Base-by-base conservation (phyloP, 92 coral and sea anemone species). In the Plumapathes pennacea region DNA sequence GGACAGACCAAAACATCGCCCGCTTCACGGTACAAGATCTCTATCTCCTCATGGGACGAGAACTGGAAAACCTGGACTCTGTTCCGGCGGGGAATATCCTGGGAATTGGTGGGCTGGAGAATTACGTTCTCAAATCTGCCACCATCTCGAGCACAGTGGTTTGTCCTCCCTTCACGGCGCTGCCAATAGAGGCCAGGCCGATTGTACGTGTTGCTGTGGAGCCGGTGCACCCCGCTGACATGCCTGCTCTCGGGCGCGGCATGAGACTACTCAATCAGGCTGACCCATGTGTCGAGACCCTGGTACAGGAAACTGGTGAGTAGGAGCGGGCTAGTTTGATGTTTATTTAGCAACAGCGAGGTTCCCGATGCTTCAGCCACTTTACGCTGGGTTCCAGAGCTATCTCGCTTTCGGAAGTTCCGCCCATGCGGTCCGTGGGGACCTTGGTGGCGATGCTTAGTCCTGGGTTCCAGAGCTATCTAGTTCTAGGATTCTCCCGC, bases 21-120 rank as follows among this genome's bases (percentile, higher is more conserved):
- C 17, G 61, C 8, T 94, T 84, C 60, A 84, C 83, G 7, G 99
- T 89, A 24, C 80, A 80, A 32, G 86, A 94, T 17, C 86, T 94
- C n/a, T 94, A 94, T 61, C 80, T 94, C 8, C 71, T 94, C 25
- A 94, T 94, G 99, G 99, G 99, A 20, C 87, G 99, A 50, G 99
- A 94, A 30, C 81, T 94, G 23, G 99, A 94, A 39, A 64, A 73
- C 24, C 67, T 94, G 25, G 86, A 77, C 25, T 63, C 74, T 15
- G 97, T 94, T 7, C 99, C 96, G 13, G 97, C 99, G 15, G 99
- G 99, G 29, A 94, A 89, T 55, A 86, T 94, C 46, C 73, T 94
- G 23, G 99, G 99, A 14, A 84, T 94, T 12, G 99, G 99, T 8
- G 99, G 99, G 2, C 68, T 94, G 41, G 90, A 94, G 51, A 71